Conservation (phyloP, 2,797 vertebrate genomes). For the Miichthys miiuy region DNA sequence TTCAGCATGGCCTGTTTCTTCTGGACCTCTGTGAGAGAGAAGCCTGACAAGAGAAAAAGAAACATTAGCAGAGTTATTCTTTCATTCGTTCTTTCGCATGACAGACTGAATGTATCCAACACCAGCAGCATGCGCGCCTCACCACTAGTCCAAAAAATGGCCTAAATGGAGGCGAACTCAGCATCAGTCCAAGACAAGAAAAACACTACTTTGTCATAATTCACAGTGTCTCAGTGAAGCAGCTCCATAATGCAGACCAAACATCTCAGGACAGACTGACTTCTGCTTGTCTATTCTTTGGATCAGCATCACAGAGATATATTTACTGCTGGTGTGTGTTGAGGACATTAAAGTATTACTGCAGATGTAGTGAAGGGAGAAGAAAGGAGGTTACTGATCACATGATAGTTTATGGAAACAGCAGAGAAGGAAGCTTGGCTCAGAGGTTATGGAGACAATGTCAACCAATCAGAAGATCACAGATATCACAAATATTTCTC, state of each 20-base stretch:
- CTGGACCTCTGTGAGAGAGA: conserved; percentile 94
- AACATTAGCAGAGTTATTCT: neutral
- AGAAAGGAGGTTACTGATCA: neutral
- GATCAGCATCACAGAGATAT: conserved; percentile 6
- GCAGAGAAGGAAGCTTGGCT: neutral
- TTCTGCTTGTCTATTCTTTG: conserved; percentile 4
- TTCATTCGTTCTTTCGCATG: too few relatives aligned
- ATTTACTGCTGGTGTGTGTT: conserved; percentile 1
- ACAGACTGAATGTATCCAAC: neutral
- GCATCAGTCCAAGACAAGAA: neutral
- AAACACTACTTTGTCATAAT: neutral
- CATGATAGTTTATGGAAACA: neutral
- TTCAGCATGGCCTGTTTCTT: conserved; percentile 97
- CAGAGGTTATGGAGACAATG: neutral
- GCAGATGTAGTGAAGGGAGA: neutral
- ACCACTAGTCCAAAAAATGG: too few relatives aligned
- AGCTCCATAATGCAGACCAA: neutral
- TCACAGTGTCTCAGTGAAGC: neutral
- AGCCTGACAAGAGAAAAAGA: conserved; percentile 82
- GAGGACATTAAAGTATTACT: conserved; percentile 13
- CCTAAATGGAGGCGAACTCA: neutral
- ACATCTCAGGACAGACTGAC: neutral
- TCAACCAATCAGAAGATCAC: neutral
- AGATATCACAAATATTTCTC: neutral
- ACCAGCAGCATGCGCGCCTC: neutral